Conservation (phyloP, 2,888 invertebrate genomes). For the Lycia hirtaria region DNA sequence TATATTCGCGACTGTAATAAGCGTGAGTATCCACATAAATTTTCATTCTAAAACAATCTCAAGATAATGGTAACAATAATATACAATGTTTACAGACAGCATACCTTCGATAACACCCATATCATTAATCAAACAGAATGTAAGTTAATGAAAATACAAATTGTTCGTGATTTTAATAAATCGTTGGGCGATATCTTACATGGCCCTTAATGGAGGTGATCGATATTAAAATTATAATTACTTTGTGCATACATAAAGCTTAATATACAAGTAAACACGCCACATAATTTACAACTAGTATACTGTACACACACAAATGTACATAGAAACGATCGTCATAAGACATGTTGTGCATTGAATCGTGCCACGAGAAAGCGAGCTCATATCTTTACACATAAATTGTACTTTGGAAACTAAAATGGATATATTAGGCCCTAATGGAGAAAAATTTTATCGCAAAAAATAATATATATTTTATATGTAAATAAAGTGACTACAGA, state of each 20-base stretch:
- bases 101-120: too few relatives aligned
- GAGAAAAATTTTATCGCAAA: not conserved
- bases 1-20: too few relatives aligned
- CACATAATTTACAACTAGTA: constrained; percentile 65
- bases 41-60: too few relatives aligned
- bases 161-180: constrained; percentile 18
- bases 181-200: constrained; percentile 19
- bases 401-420: not conserved
- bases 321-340: constrained; percentile 59
- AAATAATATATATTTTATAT: too few relatives aligned
- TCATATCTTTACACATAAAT: not conserved
- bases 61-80: too few relatives aligned
- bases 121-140: not conserved
- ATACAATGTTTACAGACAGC: too few relatives aligned
- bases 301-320: constrained; percentile 70
- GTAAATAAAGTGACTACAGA: too few relatives aligned
- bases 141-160: constrained; percentile 1
- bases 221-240: constrained; percentile 47
- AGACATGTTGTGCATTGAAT: constrained; percentile 37
- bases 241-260: constrained; percentile 68
- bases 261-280: constrained; percentile 69
- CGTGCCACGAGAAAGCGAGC: constrained; percentile 23
- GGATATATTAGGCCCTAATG: constrained; percentile 22
- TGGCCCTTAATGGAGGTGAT: constrained; percentile 35
- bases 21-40: too few relatives aligned